A percentile compares a stretch with the other conserved stretches of the same genome.
Conservation (phyloP, 2,113 vertebrate genomes). For the Gymnobelideus leadbeateri region DNA sequence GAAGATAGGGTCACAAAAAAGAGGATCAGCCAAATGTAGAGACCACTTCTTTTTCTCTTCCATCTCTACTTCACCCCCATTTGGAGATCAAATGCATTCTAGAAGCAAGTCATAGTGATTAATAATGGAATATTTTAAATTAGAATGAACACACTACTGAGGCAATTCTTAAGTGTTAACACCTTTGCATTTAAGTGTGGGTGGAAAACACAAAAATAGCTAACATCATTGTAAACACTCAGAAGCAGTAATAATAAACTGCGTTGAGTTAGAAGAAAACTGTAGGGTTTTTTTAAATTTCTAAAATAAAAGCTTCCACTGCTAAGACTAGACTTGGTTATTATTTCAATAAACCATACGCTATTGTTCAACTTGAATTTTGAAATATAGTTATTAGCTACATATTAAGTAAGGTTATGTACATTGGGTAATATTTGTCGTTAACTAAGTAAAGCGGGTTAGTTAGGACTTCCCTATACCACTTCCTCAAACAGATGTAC, state of each 20-base stretch:
- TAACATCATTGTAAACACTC: constrained; percentile 45
- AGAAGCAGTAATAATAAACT: constrained; percentile 33
- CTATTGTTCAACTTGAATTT: constrained; percentile 44
- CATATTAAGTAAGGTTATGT: constrained; percentile 3
- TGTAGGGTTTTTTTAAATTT: background rate
- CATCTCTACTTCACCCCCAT: background rate
- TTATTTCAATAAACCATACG: constrained; percentile 44
- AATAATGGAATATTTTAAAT: constrained; percentile 17
- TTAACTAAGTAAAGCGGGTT: constrained; percentile 23
- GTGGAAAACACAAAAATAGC: constrained; percentile 46
- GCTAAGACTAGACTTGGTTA: constrained; percentile 27
- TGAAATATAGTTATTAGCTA: constrained; percentile 22
- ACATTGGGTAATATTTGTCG: background rate
- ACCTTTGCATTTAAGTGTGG: constrained; percentile 25
- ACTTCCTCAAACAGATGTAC: constrained; percentile 33
- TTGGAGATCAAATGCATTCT: background rate
- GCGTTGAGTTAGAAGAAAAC: background rate
- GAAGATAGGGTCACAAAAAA: background rate
- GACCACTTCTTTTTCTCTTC: background rate
- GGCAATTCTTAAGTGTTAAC: constrained; percentile 6
- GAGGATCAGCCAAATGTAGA: background rate
- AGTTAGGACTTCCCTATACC: constrained; percentile 22
- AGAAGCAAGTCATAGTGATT: background rate
- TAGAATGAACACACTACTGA: background rate
- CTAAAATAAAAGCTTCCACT: constrained; percentile 22